Conservation (phyloP, 1,140 invertebrate genomes). For the Danaus melanippus region DNA sequence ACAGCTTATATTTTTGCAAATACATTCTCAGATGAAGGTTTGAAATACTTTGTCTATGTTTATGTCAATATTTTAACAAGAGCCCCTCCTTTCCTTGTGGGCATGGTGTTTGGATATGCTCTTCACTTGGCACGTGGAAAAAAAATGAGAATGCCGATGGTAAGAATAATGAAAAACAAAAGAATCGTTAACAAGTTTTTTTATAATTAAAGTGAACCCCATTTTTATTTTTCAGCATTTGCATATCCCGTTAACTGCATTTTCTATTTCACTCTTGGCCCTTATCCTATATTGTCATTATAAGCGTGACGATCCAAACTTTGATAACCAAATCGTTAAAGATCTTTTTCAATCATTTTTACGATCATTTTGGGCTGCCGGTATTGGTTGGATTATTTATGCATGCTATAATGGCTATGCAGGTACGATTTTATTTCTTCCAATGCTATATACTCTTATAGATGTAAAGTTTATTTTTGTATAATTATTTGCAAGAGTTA, state of each 20-base stretch:
- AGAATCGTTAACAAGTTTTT: slow-evolving; percentile 1
- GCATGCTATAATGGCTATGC: slow-evolving; percentile 34
- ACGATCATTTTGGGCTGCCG: slow-evolving; percentile 29
- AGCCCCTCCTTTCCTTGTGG: slow-evolving; percentile 71
- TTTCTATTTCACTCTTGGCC: background rate
- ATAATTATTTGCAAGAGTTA: background rate
- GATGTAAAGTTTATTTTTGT: slow-evolving; percentile 5
- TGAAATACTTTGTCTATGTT: slow-evolving; percentile 11
- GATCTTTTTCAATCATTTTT: slow-evolving; percentile 25
- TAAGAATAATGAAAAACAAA: slow-evolving; percentile 14
- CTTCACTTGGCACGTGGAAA: slow-evolving; percentile 14
- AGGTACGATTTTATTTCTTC: slow-evolving; percentile 20
- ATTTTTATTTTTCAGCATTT: slow-evolving; percentile 7
- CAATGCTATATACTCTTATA: too few species aligned
- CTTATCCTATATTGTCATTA: slow-evolving; percentile 10
- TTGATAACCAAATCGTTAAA: slow-evolving; percentile 11
- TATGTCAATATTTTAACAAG: slow-evolving; percentile 38
- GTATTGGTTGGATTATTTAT: slow-evolving; percentile 36
- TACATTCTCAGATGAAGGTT: background rate
- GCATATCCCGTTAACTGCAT: slow-evolving; percentile 1
- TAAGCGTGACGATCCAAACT: slow-evolving; percentile 3
- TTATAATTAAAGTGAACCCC: background rate
- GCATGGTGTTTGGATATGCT: slow-evolving; percentile 72
- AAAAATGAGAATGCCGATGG: slow-evolving; percentile 15
- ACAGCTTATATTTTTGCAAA: slow-evolving; percentile 26